phyloP scores from a whole-genome alignment of 2,888 invertebrate species.

The Sinopyrophorus schimmeli region DNA sequence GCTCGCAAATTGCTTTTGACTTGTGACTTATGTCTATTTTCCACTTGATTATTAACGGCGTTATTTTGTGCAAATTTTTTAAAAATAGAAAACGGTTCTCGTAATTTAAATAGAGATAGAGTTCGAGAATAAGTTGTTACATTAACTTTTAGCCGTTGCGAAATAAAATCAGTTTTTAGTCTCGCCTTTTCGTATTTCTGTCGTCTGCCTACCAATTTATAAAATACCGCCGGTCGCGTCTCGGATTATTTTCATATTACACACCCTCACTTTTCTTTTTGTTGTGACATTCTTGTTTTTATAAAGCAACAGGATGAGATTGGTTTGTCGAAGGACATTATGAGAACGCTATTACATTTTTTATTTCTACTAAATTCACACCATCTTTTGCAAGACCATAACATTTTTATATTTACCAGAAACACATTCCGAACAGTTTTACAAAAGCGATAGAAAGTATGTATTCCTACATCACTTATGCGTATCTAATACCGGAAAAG shows the following conservation, averaged over 20 bases:
- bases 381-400: too few relatives aligned
- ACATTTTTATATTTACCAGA: too few relatives aligned
- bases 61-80: not conserved
- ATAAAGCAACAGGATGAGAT: constrained; percentile 13
- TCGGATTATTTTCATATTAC: constrained; percentile 35
- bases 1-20: too few relatives aligned
- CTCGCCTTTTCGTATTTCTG: constrained; percentile 31
- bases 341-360: too few relatives aligned
- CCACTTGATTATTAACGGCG: not conserved
- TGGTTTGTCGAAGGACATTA: constrained; percentile 6
- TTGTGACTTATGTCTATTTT: too few relatives aligned
- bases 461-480: too few relatives aligned
- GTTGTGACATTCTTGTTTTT: constrained; percentile 22
- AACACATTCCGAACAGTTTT: too few relatives aligned
- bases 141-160: constrained; percentile 6
- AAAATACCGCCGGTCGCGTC: constrained; percentile 35
- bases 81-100: constrained; percentile 3
- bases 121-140: constrained; percentile 2
- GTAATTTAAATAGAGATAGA: constrained; percentile 5
- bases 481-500: too few relatives aligned
- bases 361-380: too few relatives aligned
- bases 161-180: constrained; percentile 27
- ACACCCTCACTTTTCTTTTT: constrained; percentile 31
- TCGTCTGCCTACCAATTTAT: constrained; percentile 37
- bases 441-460: too few relatives aligned